Evolutionary conservation across 2,797 vertebrate genomes (phyloP), one percentile per base, ranked within the genome.

Genomic region (Sebastes trivittatus): DNA sequence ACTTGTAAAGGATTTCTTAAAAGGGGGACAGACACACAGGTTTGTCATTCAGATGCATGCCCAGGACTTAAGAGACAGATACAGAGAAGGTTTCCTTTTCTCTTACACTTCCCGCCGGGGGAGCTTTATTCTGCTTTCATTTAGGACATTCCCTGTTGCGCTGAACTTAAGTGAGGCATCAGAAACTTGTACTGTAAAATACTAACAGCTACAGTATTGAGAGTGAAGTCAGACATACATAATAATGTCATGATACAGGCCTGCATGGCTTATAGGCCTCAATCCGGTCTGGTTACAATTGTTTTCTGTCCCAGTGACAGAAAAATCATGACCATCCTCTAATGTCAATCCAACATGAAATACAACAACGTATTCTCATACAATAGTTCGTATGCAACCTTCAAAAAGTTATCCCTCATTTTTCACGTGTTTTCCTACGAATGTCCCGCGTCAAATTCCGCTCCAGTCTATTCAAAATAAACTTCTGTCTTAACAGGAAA

Each of bases 1-100:
- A 89, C 94, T 96, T 96, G 96, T 96, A 96, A 95, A 95, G 92
- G 94, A 95, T 95, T 96, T 94, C 95, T 92, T 94, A 93, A 96
- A 95, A 95, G 95, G 91, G 96, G 93, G 96, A 96, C 94, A 95
- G 95, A 96, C 96, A 93, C 95, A 95, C 90, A 94, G 92, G 89
- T 95, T 95, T 96, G 95, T 95, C 94, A 96, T 96, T 95, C 94
- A 93, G 93, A 93, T 95, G 92, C 91, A 89, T 92, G 89, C 81
- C 84, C 74, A 34, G 83, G 84, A 95, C 91, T 82, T 90, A 76
- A 89, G 94, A 94, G 91, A 93, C 83, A 79, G 77, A 87, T 81
- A 73, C 82, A 18, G 76, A 74, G 85, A 84, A 79, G 89, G 86
- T 83, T 90, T 92, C 84, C 87, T 87, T 85, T 86, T 93, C 92